Percentiles rank a stretch among this genome's conserved stretches.
These are phyloP conservation scores for Dynastes tityus DNA, from an alignment of 2,888 invertebrate genomes.

Conservation along the genomic window DNA sequence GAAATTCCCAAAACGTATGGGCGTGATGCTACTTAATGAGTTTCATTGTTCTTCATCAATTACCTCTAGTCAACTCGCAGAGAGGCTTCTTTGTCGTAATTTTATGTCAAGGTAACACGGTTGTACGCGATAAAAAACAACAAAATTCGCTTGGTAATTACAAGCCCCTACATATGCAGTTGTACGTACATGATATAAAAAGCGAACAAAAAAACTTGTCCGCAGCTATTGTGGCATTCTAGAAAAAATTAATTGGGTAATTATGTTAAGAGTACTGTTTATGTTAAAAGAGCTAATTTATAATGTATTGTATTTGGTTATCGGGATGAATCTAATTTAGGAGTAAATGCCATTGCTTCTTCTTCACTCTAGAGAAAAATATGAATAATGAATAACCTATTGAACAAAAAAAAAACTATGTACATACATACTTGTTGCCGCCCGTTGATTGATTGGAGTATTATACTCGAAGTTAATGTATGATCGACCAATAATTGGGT, in stretches of 20 bases:
- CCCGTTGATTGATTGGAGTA: conserved; percentile 10
- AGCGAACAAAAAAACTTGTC: background rate
- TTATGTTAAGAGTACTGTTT: conserved; percentile 26
- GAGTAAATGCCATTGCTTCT: background rate
- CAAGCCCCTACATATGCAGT: background rate
- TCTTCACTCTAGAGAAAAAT: background rate
- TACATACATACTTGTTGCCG: background rate
- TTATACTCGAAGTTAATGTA: background rate
- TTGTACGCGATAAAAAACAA: background rate
- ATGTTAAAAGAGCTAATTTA: conserved; percentile 15
- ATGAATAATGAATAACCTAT: background rate
- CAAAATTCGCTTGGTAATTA: conserved; percentile 17
- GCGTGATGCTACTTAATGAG: conserved; percentile 6
- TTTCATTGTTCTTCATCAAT: conserved; percentile 23
- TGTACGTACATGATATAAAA: conserved; percentile 11
- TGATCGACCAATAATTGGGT: background rate
- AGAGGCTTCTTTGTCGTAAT: conserved; percentile 8
- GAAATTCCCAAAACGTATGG: too few species aligned
- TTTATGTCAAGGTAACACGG: conserved; percentile 30
- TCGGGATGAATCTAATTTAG: conserved; percentile 6
- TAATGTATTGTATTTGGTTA: conserved; percentile 16
- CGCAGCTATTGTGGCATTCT: conserved; percentile 1
- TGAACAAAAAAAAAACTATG: background rate
- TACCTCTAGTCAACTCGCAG: background rate
- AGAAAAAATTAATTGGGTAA: conserved; percentile 33